Conservation (phyloP, 2,113 vertebrate genomes). For the Peromyscus californicus region DNA sequence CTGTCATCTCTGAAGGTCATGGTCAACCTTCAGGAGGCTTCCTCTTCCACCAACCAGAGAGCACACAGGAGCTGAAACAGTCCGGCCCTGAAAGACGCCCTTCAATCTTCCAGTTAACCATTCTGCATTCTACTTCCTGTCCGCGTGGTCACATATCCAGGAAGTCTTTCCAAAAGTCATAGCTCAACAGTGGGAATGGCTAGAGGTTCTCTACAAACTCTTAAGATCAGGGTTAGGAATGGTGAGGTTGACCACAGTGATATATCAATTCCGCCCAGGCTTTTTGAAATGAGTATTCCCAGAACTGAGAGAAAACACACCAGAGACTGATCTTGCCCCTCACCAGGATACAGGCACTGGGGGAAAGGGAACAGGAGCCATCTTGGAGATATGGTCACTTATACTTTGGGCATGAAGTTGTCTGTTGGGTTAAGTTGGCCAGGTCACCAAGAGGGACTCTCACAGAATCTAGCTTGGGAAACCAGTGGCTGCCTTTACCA, state of each 20-base stretch:
- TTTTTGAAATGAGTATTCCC: not conserved
- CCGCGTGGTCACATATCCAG: not conserved
- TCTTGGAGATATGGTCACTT: not conserved
- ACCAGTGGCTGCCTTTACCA: not conserved
- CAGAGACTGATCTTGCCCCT: not conserved
- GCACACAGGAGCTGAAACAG: not conserved
- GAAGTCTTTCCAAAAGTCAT: not conserved
- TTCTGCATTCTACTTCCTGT: not conserved
- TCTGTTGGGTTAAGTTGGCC: not conserved
- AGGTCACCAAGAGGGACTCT: not conserved
- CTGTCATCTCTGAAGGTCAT: not conserved
- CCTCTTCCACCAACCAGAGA: not conserved
- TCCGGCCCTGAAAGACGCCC: not conserved
- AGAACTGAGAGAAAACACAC: not conserved
- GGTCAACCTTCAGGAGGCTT: not conserved
- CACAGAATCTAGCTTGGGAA: not conserved
- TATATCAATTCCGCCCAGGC: not conserved
- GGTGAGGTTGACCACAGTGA: not conserved
- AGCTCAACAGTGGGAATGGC: not conserved
- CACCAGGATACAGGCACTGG: not conserved
- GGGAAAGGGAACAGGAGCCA: not conserved
- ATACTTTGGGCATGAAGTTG: not conserved
- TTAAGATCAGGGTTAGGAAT: not conserved
- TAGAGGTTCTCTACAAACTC: not conserved
- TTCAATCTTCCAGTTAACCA: not conserved